These are phyloP conservation scores for Andrena cerasifolii DNA, from an alignment of 1,140 invertebrate species.

Conservation along the genomic window DNA sequence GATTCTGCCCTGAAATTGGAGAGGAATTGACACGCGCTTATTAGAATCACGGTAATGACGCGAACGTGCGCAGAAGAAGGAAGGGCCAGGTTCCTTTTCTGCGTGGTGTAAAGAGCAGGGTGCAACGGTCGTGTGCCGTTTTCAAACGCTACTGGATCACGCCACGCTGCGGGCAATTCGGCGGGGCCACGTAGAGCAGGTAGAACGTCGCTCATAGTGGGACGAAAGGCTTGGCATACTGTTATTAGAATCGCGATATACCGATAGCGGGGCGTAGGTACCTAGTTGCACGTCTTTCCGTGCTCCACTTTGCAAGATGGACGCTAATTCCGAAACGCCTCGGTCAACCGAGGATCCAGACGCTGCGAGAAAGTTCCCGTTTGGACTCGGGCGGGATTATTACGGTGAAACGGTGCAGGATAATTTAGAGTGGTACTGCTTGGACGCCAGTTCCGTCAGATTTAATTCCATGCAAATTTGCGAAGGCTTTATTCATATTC, in stretches of 20 bases:
- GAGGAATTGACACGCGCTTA: conserved; percentile 56
- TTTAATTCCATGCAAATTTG: too few relatives aligned
- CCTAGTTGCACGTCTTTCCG: conserved; percentile 40
- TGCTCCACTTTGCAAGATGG: conserved; percentile 47
- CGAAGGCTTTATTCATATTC: too few relatives aligned
- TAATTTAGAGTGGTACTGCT: not conserved
- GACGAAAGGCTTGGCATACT: conserved; percentile 32
- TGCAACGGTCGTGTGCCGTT: conserved; percentile 38
- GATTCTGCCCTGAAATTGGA: conserved; percentile 23
- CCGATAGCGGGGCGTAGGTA: not conserved
- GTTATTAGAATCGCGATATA: conserved; percentile 56
- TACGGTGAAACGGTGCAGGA: not conserved
- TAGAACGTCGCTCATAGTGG: conserved; percentile 36
- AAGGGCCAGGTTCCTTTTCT: not conserved
- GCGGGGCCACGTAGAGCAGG: conserved; percentile 5
- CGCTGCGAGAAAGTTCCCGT: not conserved
- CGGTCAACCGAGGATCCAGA: conserved; percentile 14
- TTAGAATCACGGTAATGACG: conserved; percentile 35
- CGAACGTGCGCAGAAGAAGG: not conserved
- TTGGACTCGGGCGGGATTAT: not conserved
- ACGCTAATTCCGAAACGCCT: conserved; percentile 17
- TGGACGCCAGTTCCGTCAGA: not conserved
- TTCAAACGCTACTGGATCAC: conserved; percentile 61
- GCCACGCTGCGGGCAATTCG: conserved; percentile 42
- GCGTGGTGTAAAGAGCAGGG: not conserved